Percentiles rank a stretch among this genome's conserved stretches.
These are phyloP conservation scores for Calidris pygmaea DNA, from an alignment of 2,113 vertebrate species.

Conservation along the genomic window DNA sequence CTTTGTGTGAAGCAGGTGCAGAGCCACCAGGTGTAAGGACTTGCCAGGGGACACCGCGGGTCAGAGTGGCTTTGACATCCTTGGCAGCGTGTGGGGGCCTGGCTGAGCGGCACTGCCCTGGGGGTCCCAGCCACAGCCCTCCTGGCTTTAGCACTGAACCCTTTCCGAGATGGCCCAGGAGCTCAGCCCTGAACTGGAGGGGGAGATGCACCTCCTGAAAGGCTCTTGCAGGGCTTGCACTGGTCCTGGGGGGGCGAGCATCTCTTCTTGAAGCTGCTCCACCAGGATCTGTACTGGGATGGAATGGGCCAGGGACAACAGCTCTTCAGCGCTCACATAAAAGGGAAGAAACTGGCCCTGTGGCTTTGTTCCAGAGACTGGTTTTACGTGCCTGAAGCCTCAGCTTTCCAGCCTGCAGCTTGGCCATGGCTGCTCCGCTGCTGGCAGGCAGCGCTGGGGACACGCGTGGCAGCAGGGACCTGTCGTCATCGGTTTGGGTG, in stretches of 20 bases:
- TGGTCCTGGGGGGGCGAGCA: background rate
- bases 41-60: background rate
- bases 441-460: background rate
- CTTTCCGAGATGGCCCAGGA: background rate
- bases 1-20: background rate
- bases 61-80: background rate
- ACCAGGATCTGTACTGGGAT: background rate
- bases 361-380: background rate
- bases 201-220: background rate
- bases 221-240: background rate
- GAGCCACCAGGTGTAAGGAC: background rate
- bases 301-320: background rate
- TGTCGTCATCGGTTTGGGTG: rapidly evolving
- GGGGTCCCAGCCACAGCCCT: background rate
- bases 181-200: background rate
- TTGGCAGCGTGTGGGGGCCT: background rate
- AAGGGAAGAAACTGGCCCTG: background rate
- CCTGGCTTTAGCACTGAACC: background rate
- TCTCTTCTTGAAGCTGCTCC: background rate
- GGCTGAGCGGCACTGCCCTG: background rate
- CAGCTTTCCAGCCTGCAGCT: background rate
- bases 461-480: background rate
- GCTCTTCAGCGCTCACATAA: rapidly evolving
- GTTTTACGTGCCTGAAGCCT: background rate
- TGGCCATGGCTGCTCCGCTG: background rate